These are phyloP conservation scores for Eupeodes latifasciatus DNA, from an alignment of 2,888 invertebrate genomes.

Conservation along the genomic window DNA sequence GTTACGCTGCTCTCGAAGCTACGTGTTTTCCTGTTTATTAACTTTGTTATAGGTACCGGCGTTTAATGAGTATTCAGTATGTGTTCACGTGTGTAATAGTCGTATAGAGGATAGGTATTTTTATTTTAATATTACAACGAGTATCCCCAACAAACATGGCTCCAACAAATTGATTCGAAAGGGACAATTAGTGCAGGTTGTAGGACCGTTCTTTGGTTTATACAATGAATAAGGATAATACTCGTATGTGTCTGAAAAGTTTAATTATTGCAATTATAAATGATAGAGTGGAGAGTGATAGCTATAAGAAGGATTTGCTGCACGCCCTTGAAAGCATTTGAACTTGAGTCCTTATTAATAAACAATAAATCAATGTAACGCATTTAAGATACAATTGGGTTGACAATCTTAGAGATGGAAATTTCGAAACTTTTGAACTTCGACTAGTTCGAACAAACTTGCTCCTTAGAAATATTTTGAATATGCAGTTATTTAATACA, in stretches of 20 bases:
- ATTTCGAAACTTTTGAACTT: too few species aligned
- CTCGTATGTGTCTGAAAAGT: neutral
- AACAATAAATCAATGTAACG: too few species aligned
- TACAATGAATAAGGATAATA: neutral
- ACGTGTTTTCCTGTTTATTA: constrained; percentile 64
- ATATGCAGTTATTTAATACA: too few species aligned
- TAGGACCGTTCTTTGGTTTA: neutral
- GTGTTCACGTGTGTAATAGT: constrained; percentile 45
- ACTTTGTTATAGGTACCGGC: constrained; percentile 54
- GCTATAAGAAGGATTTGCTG: neutral
- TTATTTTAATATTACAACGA: neutral
- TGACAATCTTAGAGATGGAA: too few species aligned
- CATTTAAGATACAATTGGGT: too few species aligned
- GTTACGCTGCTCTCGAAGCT: constrained; percentile 29
- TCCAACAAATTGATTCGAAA: constrained; percentile 51
- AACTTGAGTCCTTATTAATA: neutral
- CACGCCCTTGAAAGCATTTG: neutral
- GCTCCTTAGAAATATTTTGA: too few species aligned
- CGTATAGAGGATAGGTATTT: neutral
- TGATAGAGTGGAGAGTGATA: neutral
- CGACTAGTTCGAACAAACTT: too few species aligned
- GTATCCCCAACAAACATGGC: constrained; percentile 16
- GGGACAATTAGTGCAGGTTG: constrained; percentile 18
- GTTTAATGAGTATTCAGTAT: constrained; percentile 42
- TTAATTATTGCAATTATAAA: constrained; percentile 56